phyloP scores from a whole-genome alignment of 2,888 invertebrate species.

The Chironomus tentans region DNA sequence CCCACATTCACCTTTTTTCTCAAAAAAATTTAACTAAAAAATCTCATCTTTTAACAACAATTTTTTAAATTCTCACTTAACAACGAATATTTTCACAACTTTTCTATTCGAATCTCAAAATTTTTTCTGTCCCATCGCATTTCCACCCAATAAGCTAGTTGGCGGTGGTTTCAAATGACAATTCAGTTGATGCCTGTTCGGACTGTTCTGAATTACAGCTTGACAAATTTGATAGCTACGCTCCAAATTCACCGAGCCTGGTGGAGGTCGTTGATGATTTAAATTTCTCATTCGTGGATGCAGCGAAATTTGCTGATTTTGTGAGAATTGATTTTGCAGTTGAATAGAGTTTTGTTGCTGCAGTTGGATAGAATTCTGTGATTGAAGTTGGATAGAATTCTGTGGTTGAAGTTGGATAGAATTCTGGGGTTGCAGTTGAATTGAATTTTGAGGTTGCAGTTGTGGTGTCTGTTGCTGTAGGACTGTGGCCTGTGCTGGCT shows the following conservation, averaged over 20 bases:
- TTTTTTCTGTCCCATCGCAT: slow-evolving; percentile 36
- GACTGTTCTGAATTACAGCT: slow-evolving; percentile 88
- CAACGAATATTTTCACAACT: background rate
- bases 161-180: slow-evolving; percentile 81
- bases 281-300: slow-evolving; percentile 29
- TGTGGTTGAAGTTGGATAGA: background rate
- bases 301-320: slow-evolving; percentile 30
- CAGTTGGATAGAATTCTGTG: background rate
- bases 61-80: background rate
- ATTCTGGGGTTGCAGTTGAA: too few relatives aligned
- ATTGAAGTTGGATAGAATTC: background rate
- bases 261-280: slow-evolving; percentile 65
- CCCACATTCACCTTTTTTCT: too few relatives aligned
- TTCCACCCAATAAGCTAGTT: slow-evolving; percentile 47
- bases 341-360: background rate
- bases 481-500: background rate
- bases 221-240: slow-evolving; percentile 91
- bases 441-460: background rate
- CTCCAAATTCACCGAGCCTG: slow-evolving; percentile 85
- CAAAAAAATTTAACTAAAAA: too few relatives aligned
- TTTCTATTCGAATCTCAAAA: slow-evolving; percentile 22
- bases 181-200: slow-evolving; percentile 72
- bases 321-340: background rate
- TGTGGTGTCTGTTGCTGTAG: background rate
- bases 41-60: too few relatives aligned